phyloP scores from a whole-genome alignment of 2,888 invertebrate species.

The Cephus pulcher region DNA sequence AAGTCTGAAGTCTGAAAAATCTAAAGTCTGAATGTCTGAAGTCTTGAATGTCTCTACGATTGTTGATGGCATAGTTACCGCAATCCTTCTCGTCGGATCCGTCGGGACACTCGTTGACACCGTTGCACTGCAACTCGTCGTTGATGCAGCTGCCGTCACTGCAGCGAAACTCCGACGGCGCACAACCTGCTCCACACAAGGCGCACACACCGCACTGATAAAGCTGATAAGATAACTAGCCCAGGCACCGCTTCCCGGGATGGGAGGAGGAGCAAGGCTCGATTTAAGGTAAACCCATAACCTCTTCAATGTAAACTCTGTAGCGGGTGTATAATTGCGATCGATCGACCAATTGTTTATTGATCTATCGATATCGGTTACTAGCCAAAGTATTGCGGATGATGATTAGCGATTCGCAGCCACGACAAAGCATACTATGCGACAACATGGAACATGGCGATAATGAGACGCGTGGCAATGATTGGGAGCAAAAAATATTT shows the following conservation, averaged over 20 bases:
- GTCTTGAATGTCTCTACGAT: background rate
- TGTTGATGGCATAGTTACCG: slow-evolving; percentile 57
- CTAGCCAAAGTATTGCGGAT: background rate
- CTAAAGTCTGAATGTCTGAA: background rate
- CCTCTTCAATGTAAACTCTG: background rate
- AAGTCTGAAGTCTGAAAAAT: background rate
- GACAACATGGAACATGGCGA: background rate
- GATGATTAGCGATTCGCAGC: background rate
- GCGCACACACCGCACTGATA: slow-evolving; percentile 62
- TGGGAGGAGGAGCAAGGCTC: background rate
- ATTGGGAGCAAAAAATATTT: background rate
- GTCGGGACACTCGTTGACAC: slow-evolving; percentile 71
- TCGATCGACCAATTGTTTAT: background rate
- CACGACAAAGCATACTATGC: background rate
- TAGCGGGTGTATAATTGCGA: background rate
- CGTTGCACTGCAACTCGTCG: slow-evolving; percentile 71
- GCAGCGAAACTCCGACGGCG: slow-evolving; percentile 68
- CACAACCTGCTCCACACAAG: slow-evolving; percentile 67
- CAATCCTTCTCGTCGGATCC: slow-evolving; percentile 72
- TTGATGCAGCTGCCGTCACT: slow-evolving; percentile 74
- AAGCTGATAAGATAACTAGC: slow-evolving; percentile 21
- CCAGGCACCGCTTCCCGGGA: background rate
- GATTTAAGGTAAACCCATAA: background rate
- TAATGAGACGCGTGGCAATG: background rate
- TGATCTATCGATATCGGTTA: background rate